Percentiles rank a stretch among this genome's conserved stretches.
Conservation (phyloP, 2,797 vertebrate genomes). For the Hybognathus amarus region DNA sequence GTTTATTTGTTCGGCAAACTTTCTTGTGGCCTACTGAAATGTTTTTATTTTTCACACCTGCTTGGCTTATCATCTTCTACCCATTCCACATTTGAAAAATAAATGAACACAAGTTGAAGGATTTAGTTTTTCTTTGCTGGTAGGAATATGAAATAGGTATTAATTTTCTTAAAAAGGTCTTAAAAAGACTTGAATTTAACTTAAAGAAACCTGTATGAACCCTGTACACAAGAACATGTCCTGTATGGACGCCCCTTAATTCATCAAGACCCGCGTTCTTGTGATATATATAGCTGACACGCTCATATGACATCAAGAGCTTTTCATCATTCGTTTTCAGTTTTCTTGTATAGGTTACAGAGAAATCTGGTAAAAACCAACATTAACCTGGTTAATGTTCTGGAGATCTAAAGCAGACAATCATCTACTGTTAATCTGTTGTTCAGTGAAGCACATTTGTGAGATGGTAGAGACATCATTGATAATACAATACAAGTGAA, state of each 20-base stretch:
- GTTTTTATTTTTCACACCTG: too few relatives aligned
- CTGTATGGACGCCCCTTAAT: not conserved
- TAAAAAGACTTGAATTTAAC: too few relatives aligned
- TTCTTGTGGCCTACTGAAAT: too few relatives aligned
- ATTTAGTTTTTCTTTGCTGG: too few relatives aligned
- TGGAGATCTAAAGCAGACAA: not conserved
- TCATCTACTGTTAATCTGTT: not conserved
- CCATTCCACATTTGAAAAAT: too few relatives aligned
- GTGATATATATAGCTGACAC: not conserved
- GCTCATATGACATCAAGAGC: not conserved
- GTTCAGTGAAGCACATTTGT: not conserved
- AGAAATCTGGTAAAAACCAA: not conserved
- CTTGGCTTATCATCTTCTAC: too few relatives aligned
- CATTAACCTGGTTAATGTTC: slow-evolving; percentile 16
- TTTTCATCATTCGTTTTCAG: not conserved
- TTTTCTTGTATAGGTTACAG: not conserved
- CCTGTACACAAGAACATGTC: not conserved
- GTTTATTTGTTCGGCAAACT: too few relatives aligned
- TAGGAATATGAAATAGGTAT: too few relatives aligned
- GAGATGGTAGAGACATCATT: not conserved
- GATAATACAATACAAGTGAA: slow-evolving; percentile 14
- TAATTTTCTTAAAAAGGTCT: too few relatives aligned
- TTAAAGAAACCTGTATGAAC: too few relatives aligned
- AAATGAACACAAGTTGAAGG: too few relatives aligned
- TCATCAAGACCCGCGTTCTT: not conserved